A percentile compares a stretch with the other conserved stretches of the same genome.
Evolutionary conservation across 2,113 vertebrate species (phyloP).

Genomic region (Rhinopithecus roxellana): DNA sequence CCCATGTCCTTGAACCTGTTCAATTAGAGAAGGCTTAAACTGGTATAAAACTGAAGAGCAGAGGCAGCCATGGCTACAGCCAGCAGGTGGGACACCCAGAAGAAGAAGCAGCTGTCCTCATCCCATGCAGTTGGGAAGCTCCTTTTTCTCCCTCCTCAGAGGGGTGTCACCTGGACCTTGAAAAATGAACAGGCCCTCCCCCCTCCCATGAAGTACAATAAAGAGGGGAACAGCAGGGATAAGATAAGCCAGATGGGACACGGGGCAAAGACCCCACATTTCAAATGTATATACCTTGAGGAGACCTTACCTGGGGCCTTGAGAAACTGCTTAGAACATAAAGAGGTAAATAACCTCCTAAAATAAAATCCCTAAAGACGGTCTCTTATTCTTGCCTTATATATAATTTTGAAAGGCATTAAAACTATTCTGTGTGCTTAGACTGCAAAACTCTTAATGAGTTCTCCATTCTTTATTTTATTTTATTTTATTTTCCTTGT

Average conservation of each 20-base stretch:
- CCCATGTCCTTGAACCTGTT: conserved; percentile 8
- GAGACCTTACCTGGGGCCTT: background rate
- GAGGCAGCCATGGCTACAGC: background rate
- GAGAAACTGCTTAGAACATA: background rate
- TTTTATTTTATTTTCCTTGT: background rate
- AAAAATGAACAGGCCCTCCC: conserved; percentile 33
- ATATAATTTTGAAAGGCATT: background rate
- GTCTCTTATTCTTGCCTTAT: background rate
- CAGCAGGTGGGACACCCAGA: conserved; percentile 39
- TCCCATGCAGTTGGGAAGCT: conserved; percentile 4
- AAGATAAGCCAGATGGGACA: background rate
- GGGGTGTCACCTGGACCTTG: conserved; percentile 55
- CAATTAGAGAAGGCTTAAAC: background rate
- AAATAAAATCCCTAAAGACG: background rate
- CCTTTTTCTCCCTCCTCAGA: conserved; percentile 47
- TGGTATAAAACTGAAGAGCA: background rate
- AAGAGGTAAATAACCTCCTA: background rate
- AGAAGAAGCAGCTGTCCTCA: conserved; percentile 71
- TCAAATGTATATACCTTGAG: background rate
- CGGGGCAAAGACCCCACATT: background rate
- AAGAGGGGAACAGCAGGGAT: background rate
- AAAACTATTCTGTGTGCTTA: background rate
- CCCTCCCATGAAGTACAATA: background rate
- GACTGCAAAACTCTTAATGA: background rate
- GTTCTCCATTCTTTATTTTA: background rate